Evolutionary conservation across 2,113 vertebrate genomes (phyloP).

Genomic region (Chroicocephalus ridibundus): DNA sequence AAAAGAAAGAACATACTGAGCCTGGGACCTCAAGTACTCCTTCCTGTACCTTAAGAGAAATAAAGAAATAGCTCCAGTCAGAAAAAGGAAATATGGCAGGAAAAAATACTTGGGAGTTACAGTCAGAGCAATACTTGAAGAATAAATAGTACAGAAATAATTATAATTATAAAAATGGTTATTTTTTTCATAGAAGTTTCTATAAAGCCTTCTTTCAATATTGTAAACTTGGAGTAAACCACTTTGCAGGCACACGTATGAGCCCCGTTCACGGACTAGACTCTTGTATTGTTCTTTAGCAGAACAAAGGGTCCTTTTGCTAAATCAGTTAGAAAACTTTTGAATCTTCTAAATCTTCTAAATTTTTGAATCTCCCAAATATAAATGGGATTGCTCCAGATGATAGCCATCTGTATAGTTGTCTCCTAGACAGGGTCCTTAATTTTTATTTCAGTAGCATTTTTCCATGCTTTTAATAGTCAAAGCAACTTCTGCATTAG

Average conservation of each 20-base stretch:
- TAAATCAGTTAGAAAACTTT: neutral
- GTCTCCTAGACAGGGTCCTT: neutral
- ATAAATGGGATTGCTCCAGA: neutral
- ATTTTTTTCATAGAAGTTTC: neutral
- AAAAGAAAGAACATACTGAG: conserved; percentile 14
- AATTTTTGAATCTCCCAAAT: neutral
- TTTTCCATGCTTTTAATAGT: neutral
- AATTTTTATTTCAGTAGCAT: neutral
- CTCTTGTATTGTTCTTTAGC: neutral
- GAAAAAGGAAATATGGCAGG: conserved; percentile 29
- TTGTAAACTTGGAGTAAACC: neutral
- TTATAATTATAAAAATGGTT: neutral
- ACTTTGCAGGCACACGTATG: neutral
- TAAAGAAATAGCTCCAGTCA: neutral
- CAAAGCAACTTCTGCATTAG: neutral
- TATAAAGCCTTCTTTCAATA: neutral
- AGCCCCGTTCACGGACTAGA: neutral
- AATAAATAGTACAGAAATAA: conserved; percentile 38
- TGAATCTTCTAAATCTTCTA: neutral
- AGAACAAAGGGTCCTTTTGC: neutral
- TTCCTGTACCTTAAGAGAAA: conserved; percentile 39
- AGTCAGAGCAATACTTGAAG: neutral
- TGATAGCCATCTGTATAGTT: neutral
- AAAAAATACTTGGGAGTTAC: conserved; percentile 22
- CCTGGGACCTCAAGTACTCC: conserved; percentile 11